Base-by-base conservation (phyloP, 2,113 vertebrate species). In the Centrocercus urophasianus region DNA sequence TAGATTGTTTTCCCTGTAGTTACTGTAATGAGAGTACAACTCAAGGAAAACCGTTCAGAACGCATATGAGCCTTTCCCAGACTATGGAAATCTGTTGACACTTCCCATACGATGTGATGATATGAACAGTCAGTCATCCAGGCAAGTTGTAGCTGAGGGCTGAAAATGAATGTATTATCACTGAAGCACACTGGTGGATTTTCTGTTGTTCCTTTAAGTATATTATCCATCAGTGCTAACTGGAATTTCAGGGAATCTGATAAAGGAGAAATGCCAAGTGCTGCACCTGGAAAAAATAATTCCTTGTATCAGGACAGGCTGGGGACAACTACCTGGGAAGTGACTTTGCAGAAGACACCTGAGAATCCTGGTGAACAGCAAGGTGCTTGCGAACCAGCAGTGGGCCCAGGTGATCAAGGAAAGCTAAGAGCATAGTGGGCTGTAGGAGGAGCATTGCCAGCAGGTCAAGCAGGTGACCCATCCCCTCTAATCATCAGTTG, bases 1-100 rank as follows among this genome's bases (percentile, higher is more conserved):
- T 71, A 77, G 28, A 82, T 25, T 42, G 0, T 63, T 71, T 78
- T 72, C 40, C 59, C 13, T 30, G 47, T 50, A 75, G 17, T 10
- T 71, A 28, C 32, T 48, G 45, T 30, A 77, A 83, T 61, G 6
- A 59, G 18, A 5, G 5, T 8, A 48, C 17, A 6, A 36, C 14
- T 42, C 6, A 81, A 74, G 7, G 21, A 74, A 8, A 25, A 67
- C 43, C 11, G 78, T 34, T 8, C 13, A 80, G 34, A 14, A 22
- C 72, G 13, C n/a, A 59, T 50, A 78, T 63, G 47, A 88, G 18
- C 60, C 24, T 91, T 93, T 93, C 25, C 25, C 57, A 93, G 18
- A 8, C 13, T 72, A 13, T 80, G 11, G 8, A 65, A 81, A 72
- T 60, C 22, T 73, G 16, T 30, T 72, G 56, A 78, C 14, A 50